Evolutionary conservation across 2,888 invertebrate genomes (phyloP), one percentile per base, ranked within the genome.

Genomic region (Lagria hirta): DNA sequence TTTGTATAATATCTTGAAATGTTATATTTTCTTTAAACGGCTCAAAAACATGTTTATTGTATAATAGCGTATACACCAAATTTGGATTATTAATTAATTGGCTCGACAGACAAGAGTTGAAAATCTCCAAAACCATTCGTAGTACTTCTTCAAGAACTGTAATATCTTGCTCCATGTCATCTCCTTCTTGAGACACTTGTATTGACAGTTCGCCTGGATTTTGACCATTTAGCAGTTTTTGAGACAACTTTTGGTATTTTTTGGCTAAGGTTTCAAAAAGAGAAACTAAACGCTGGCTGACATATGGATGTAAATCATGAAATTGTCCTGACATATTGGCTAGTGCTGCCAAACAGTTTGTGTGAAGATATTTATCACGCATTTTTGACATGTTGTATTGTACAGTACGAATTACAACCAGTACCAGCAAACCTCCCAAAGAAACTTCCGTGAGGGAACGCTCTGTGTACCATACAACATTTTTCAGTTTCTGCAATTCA

Each of bases 321-420:
- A 98, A 98, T 65, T 88, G 86, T 54, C 84, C 86, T 20, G 97
- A 97, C 98, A 99, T 98, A 63, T 99, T 99, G 8, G 99, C 98
- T 56, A 99, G 78, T 3, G 98, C 97, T 2, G 99, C 99, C 51
- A 99, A 76, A 67, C 98, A 98, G 73, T 99, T 99, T 2, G 97
- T 98, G 70, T 99, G 99, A 10, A 99, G 78, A 71, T 99, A 99
- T 71, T 96, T 95, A 69, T 97, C 97, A 54, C 95, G 79, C 77
- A 94, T 95, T 66, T 95, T 86, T 48, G 95, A 80, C 84, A 98
- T 95, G 68, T 99, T 99, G 75, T 91, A 95, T 68, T 99, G 98
- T 59, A 99, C 86, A 3, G 97, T 97, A 46, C 98, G 77, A 15
- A 96, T 87, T n/a, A 99, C 88, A 2, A 99, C 94, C 35, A 98